Conservation (phyloP, 1,140 invertebrate genomes). For the fruit fly (Drosophila melanogaster) region DNA sequence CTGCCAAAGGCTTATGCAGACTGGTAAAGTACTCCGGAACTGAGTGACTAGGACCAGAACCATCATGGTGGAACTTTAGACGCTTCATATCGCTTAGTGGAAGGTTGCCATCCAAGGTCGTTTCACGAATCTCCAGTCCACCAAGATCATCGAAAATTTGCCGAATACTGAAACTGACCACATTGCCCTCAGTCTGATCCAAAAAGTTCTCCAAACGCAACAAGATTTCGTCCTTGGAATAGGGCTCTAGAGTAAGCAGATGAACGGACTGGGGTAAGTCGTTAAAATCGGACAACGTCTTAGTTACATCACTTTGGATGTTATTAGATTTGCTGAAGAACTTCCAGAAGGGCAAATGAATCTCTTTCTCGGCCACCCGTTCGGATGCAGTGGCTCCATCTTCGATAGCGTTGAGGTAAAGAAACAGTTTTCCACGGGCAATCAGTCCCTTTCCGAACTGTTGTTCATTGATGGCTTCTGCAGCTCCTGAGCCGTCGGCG, state of each 20-base stretch:
- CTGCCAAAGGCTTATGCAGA: slow-evolving; percentile 34
- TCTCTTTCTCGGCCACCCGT: slow-evolving; percentile 56
- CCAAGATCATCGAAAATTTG: slow-evolving; percentile 54
- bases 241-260: slow-evolving; percentile 94
- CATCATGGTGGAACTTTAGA: slow-evolving; percentile 68
- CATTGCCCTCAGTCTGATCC: slow-evolving; percentile 90
- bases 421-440: slow-evolving; percentile 90
- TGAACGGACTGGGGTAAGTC: slow-evolving; percentile 90
- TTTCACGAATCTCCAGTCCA: slow-evolving; percentile 62
- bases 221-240: slow-evolving; percentile 89
- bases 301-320: slow-evolving; percentile 56
- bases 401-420: slow-evolving; percentile 85
- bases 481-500: slow-evolving; percentile 97
- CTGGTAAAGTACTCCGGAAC: slow-evolving; percentile 22
- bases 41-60: slow-evolving; percentile 20
- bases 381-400: slow-evolving; percentile 31
- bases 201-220: slow-evolving; percentile 95
- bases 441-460: slow-evolving; percentile 91
- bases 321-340: slow-evolving; percentile 77
- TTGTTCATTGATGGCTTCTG: slow-evolving; percentile 95
- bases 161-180: slow-evolving; percentile 64
- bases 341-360: slow-evolving; percentile 71
- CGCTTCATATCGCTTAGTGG: slow-evolving; percentile 60
- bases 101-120: slow-evolving; percentile 73
- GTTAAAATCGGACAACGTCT: slow-evolving; percentile 43